Evolutionary conservation across 2,113 vertebrate species (phyloP), one percentile per base, ranked within the genome.

Genomic region (Rhipidura dahli): DNA sequence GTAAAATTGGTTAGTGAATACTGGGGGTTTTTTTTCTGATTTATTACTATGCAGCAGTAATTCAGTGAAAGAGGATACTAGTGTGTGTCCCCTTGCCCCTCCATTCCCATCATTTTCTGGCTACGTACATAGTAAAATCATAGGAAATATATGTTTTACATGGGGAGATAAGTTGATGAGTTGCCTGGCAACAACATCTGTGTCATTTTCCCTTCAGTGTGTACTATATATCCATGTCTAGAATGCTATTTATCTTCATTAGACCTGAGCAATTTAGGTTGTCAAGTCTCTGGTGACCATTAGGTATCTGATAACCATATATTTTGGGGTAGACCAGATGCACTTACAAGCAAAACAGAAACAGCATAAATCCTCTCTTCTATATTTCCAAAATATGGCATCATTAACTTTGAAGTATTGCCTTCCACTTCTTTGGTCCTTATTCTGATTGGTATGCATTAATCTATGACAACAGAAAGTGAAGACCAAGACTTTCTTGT

Each of bases 111-210:
- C 13, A 68, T 81, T 50, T 88, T 72, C 42, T 69, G 26, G 15
- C 16, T 81, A 68, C 23, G 37, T 23, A 76, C 63, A 51, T 2
- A 64, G 50, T 39, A 86, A 91, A 96, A 85, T 90, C 35, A 65
- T 19, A 86, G 71, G 35, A 97, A 96, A 45, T 69, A 3, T 42
- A 70, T 77, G 19, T 89, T 95, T 95, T 93, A 96, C 87, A 83
- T 90, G 59, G 66, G 63, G 72, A 79, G 65, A 75, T 76, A 89
- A 56, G 97, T 98, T 99, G 98, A 79, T 80, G 84, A 42, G 98
- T 98, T 99, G 98, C 98, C 71, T 98, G 96, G 98, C 97, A 98
- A 98, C 98, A 96, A 83, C 51, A 94, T 97, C 94, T 94, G 68
- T 97, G 95, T 94, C 93, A 96, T 81, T 97, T 98, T 95, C 72